Percentiles rank a stretch among this genome's conserved stretches.
phyloP scores from a whole-genome alignment of 2,797 vertebrate genomes.

The Lateolabrax maculatus region DNA sequence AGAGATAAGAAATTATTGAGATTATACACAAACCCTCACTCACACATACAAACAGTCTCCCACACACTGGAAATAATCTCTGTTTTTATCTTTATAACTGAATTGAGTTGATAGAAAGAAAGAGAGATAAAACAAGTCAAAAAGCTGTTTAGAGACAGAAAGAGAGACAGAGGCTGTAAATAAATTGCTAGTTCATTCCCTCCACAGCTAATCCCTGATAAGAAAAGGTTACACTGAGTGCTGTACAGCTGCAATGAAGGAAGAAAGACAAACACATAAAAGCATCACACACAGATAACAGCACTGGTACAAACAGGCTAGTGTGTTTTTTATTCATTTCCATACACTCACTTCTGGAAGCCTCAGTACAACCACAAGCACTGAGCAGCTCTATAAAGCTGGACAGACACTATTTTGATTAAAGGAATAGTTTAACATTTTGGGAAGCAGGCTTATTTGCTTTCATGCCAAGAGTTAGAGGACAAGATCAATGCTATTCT shows the following conservation, averaged over 20 bases:
- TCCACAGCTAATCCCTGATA: constrained; percentile 54
- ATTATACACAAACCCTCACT: neutral
- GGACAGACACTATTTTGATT: neutral
- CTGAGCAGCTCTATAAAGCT: neutral
- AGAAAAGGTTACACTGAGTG: constrained; percentile 50
- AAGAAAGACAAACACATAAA: constrained; percentile 38
- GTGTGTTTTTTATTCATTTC: neutral
- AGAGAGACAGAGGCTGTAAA: constrained; percentile 32
- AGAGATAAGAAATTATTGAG: neutral
- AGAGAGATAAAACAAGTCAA: constrained; percentile 9
- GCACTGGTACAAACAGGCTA: constrained; percentile 2
- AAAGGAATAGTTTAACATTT: neutral
- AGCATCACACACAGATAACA: constrained; percentile 6
- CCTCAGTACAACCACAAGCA: neutral
- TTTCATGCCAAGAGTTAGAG: neutral
- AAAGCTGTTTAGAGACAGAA: constrained; percentile 25
- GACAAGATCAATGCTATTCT: neutral
- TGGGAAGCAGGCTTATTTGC: neutral
- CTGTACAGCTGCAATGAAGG: constrained; percentile 33
- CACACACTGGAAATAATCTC: neutral
- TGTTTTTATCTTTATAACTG: too few species aligned
- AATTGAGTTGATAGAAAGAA: constrained; percentile 14
- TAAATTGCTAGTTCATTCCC: constrained; percentile 51
- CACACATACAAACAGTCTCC: neutral
- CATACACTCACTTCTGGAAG: neutral